A percentile compares a stretch with the other conserved stretches of the same genome.
These are phyloP conservation scores for Oreotragus oreotragus DNA, from an alignment of 2,113 vertebrate genomes.

Conservation along the genomic window DNA sequence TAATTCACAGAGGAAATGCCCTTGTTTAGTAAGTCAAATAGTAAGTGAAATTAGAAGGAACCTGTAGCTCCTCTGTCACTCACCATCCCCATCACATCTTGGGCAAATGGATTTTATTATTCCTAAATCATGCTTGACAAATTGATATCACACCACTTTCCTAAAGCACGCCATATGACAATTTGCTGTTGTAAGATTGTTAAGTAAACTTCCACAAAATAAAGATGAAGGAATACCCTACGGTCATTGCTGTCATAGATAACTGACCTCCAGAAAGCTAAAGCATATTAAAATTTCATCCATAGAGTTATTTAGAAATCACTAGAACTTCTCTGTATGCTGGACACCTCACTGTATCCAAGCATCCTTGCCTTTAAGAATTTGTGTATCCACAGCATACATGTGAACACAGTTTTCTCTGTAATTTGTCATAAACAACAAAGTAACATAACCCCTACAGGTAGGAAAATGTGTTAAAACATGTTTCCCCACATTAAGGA, in stretches of 20 bases:
- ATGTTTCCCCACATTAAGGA: neutral
- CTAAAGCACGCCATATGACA: conserved; percentile 9
- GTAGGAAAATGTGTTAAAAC: neutral
- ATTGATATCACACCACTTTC: conserved; percentile 29
- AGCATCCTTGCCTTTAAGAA: neutral
- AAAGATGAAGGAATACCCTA: neutral
- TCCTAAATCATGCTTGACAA: conserved; percentile 59
- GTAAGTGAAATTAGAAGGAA: neutral
- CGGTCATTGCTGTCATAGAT: neutral
- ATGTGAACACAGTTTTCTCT: neutral
- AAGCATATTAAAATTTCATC: neutral
- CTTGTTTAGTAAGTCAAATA: conserved; percentile 56
- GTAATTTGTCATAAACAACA: neutral
- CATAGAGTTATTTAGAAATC: neutral
- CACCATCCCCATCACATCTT: neutral
- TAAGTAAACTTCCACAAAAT: neutral
- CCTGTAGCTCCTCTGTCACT: neutral
- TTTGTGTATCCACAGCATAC: neutral
- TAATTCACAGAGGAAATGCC: conserved; percentile 54
- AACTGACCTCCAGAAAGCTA: conserved; percentile 12
- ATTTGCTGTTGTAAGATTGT: neutral
- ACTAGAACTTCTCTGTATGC: neutral
- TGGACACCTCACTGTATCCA: neutral
- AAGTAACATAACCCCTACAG: neutral
- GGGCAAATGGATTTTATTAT: conserved; percentile 48